Evolutionary conservation across 2,797 vertebrate genomes (phyloP), one percentile per base, ranked within the genome.

Genomic region (Paguma larvata): DNA sequence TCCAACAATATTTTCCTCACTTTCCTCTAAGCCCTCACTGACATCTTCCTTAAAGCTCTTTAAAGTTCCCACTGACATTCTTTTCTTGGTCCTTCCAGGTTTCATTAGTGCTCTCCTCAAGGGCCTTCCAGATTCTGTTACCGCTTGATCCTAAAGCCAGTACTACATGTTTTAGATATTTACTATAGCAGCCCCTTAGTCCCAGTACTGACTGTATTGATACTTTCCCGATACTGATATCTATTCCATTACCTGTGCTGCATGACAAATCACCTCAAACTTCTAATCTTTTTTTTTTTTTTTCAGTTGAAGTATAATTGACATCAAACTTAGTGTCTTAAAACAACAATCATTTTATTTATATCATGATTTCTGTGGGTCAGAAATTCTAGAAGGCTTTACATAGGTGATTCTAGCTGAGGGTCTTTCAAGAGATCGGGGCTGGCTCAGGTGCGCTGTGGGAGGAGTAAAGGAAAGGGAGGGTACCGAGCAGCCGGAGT

Each of bases 61-160:
- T 92, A 90, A 83, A 63, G n/a, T 34, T 79, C 68, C 63, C 14
- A 34, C 10, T 88, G 41, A 44, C 18, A 87, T 85, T 85, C 16
- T 97, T 94, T 94, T 80, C 53, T 70, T 95, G 67, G 34, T 86
- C 32, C 62, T 95, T 96, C 53, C 13, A 92, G 34, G 38, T 94
- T 95, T 97, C 15, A 68, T 7, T 70, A 75, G 27, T 73, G 34
- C 53, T 63, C 23, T 44, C 34, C 63, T 86, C 46, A 88, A 70
- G 56, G 30, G 44, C 30, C 73, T 88, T 85, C 32, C 62, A 70
- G 62, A 53, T 86, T 94, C 72, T 94, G 25, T 89, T 73, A 27
- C 23, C 27, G 73, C 70, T 14, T 90, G 70, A 92, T 93, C 38
- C 30, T 91, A 85, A 95, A 85, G 62, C 41, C 62, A 93, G 3